Base-by-base conservation (phyloP, 2,888 invertebrate species). In the Oscheius onirici region DNA sequence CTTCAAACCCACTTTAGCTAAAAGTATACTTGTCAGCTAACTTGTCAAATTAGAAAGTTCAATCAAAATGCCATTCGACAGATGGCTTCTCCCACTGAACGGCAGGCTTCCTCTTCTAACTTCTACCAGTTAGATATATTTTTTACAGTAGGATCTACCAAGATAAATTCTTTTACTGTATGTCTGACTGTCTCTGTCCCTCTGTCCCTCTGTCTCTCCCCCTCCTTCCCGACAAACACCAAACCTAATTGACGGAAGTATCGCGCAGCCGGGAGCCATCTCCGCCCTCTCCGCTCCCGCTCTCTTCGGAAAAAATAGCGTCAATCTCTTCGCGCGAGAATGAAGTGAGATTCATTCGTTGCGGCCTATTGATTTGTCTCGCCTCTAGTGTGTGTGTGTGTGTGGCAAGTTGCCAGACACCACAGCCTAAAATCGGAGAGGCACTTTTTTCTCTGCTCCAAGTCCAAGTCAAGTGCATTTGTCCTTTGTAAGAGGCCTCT, bases 281-380 rank as follows among this genome's bases (percentile, higher is more conserved):
- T 17, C 2, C 22, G 8, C 49, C 17, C 49, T n/a, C n/a, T n/a
- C 17, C 17, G 20, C 49, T 10, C 10, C 6, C 20, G 49, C 22
- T 49, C 22, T 63, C 63, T 13, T 15, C 46, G 17, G 60, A 49
- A 63, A 63, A 49, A 63, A 63, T 46, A 66, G 40, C 41, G 52
- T 17, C 51, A 52, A 52, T 66, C 66, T 66, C 66, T 15, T 22
- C 49, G 41, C 22, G 52, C 41, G 54, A 28, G 28, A 52, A 66
- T 66, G 66, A 66, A 66, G 66, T 66, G 66, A 66, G 66, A 51
- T 66, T 66, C 51, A 51, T 34, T 51, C 66, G 41, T 66, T 66
- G 52, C 66, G 43, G 28, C 66, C 22, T 52, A 66, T 66, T 52
- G 66, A 66, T 66, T 51, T 41, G 63, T 63, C 28, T n/a, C 46